Evolutionary conservation across 2,797 vertebrate species (phyloP).

Genomic region (Monodelphis domestica): DNA sequence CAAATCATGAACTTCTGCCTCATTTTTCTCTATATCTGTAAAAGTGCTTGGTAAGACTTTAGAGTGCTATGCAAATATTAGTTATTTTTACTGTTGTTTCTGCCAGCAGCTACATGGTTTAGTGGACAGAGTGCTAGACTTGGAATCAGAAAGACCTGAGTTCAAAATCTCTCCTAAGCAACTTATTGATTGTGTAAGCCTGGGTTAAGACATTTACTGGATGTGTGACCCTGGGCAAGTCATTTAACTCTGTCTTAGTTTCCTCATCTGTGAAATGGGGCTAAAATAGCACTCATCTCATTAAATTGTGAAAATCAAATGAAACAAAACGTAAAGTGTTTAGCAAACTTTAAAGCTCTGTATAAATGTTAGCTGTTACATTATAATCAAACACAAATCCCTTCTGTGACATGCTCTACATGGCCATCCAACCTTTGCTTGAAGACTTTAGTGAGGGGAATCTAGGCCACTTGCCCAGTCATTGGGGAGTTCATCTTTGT

Average conservation of each 20-base stretch:
- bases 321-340: neutral
- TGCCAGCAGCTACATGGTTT: neutral
- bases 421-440: neutral
- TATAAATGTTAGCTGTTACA: neutral
- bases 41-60: neutral
- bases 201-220: too few species aligned
- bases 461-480: neutral
- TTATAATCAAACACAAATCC: neutral
- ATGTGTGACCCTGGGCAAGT: neutral
- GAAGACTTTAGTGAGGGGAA: neutral
- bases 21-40: neutral
- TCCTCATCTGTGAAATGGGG: neutral
- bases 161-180: neutral
- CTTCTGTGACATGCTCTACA: neutral
- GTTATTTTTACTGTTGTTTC: neutral
- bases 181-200: neutral
- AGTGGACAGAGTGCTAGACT: neutral
- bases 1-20: neutral
- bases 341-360: neutral
- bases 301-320: neutral
- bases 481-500: neutral
- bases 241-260: neutral
- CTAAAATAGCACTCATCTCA: neutral
- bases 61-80: neutral
- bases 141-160: neutral